Evolutionary conservation across 2,797 vertebrate genomes (phyloP), one percentile per base, ranked within the genome.

Genomic region (Malurus splendens): DNA sequence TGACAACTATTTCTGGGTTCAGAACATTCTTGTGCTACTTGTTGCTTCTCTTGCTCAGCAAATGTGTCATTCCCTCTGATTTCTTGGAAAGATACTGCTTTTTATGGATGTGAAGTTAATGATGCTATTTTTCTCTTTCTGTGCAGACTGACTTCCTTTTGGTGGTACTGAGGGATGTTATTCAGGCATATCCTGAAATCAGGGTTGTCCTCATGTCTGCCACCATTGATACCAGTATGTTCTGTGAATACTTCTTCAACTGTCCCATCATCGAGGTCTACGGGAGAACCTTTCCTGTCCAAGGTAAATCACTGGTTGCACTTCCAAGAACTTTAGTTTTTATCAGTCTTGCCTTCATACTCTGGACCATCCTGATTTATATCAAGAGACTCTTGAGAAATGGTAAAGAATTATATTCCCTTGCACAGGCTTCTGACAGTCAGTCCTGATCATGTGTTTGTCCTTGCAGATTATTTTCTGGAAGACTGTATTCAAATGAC

Each of bases 401-500:
- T 28, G 39, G 16, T 44, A 41, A 45, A 81, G 18, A 32, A 12
- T 60, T 38, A 7, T n/a, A 8, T 82, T 91, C 27, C 23, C 33
- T 90, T 17, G 4, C 52, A 57, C 18, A 57, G 18, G 27, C 70
- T 81, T 41, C n/a, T 74, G 19, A 45, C n/a, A 25, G 42, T 70
- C 41, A 54, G 16, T 84, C 41, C 32, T 60, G 65, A 68, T 66
- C 14, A 50, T 25, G 33, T 70, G 14, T 73, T 67, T 96, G 23
- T 94, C n/a, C 10, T 80, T 93, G 5, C 96, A 99, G 99, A 99
- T 87, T 99, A 99, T 93, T 99, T 99, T 95, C 95, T 99, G 93
- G 99, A 99, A 90, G 99, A 99, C 51, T 99, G 98, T 71, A 98
- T 99, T 96, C 99, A 99, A 93, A 99, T 99, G 98, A 99, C 99